Evolutionary conservation across 2,113 vertebrate species (phyloP), one percentile per base, ranked within the genome.

Genomic region (Parotia lawesii): DNA sequence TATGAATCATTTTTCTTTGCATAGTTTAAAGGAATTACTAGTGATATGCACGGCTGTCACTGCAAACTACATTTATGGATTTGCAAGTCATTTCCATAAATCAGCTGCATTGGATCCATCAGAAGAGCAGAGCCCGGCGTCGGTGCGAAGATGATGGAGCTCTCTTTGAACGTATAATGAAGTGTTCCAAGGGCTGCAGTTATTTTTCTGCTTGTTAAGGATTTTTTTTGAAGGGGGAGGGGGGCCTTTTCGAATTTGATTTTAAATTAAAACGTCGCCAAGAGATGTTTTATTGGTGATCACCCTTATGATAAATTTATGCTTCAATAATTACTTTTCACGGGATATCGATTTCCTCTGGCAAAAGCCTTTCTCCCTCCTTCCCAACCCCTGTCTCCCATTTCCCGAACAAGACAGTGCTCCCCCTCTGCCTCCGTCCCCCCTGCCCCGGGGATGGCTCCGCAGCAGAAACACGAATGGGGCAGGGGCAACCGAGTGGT

Each of bases 141-240:
- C 87, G 87, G 95, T 85, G 93, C 95, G 77, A 76, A 94, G 93
- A 95, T 97, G 97, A 97, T 95, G 95, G 96, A 97, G 92, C 96
- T 96, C 93, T 96, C 96, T 97, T 96, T 97, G 96, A 96, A 96
- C 96, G 89, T 97, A 96, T 96, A 96, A 97, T 97, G 95, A 97
- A 96, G 95, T 97, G 97, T 97, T 97, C 96, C 93, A 95, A 93
- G 95, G 94, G 93, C 95, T 95, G 97, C 96, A 97, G 97, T 97
- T 97, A 97, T 97, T 97, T 98, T 98, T 97, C 97, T 97, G 97
- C 97, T 97, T 97, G 97, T 98, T 98, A 97, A 97, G 97, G 97
- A 95, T 92, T 94, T 97, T 89, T 94, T 87, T 84, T 28, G 4
- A 74, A 62, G 83, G 92, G 90, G 94, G 82, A 70, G 62, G 93